phyloP scores from a whole-genome alignment of 2,797 vertebrate genomes.

The Amblyopsis hoosieri region DNA sequence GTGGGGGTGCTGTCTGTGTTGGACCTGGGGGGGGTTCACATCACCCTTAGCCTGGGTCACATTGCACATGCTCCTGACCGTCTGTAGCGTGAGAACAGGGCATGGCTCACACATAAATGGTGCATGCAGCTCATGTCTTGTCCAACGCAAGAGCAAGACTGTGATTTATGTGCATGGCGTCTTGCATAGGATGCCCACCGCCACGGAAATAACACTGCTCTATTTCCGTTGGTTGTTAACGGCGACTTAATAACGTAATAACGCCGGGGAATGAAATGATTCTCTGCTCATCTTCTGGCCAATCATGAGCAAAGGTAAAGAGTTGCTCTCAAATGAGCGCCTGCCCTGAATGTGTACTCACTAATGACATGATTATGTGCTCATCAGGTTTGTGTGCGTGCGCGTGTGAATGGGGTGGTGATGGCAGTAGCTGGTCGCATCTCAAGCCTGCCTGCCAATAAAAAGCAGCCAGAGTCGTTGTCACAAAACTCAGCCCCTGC shows the following conservation, averaged over 20 bases:
- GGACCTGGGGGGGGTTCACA: conserved; percentile 40
- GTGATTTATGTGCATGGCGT: conserved; percentile 2
- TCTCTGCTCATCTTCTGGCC: conserved; percentile 69
- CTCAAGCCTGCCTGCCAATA: conserved; percentile 63
- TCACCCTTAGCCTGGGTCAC: conserved; percentile 50
- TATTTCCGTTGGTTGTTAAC: conserved; percentile 48
- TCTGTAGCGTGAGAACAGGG: conserved; percentile 23
- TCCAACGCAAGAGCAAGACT: background rate
- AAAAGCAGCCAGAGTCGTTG: conserved; percentile 60
- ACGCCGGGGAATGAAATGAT: conserved; percentile 62
- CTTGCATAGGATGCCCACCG: no score
- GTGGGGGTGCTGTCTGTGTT: conserved; percentile 22
- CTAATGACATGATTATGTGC: conserved; percentile 78
- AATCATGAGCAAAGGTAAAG: conserved; percentile 71
- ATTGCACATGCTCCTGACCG: conserved; percentile 48
- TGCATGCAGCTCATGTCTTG: conserved; percentile 14
- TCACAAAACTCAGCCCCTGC: conserved; percentile 64
- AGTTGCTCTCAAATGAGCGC: conserved; percentile 68
- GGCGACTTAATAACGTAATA: conserved; percentile 70
- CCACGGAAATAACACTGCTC: background rate
- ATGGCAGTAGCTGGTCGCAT: conserved; percentile 55
- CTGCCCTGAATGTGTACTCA: conserved; percentile 48
- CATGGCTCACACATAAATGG: conserved; percentile 17
- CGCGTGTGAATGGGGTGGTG: conserved; percentile 12
- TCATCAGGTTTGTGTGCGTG: conserved; percentile 62